phyloP scores from a whole-genome alignment of 2,113 vertebrate genomes.

The Hemichromis elongatus region DNA sequence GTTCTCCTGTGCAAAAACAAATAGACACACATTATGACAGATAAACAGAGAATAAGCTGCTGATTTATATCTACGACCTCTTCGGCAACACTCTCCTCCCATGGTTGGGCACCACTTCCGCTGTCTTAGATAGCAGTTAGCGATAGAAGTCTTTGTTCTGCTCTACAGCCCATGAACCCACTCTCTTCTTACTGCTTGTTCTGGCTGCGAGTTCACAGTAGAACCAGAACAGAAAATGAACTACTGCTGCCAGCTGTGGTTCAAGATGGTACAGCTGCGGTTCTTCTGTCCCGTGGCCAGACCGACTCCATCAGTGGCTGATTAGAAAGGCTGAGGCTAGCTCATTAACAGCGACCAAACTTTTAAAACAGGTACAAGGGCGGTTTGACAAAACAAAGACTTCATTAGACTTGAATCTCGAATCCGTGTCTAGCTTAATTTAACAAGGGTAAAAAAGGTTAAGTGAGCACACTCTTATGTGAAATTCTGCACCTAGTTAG shows the following conservation, averaged over 20 bases:
- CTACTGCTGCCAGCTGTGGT: neutral
- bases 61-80: neutral
- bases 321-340: neutral
- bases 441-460: neutral
- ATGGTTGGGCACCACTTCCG: neutral
- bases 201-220: neutral
- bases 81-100: neutral
- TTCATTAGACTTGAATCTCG: neutral
- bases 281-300: neutral
- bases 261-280: neutral
- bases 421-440: neutral
- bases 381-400: neutral
- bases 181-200: neutral
- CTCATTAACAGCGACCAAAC: neutral
- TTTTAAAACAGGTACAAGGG: neutral
- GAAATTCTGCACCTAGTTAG: neutral
- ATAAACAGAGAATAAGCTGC: neutral
- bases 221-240: neutral
- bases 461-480: neutral
- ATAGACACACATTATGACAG: neutral
- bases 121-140: neutral
- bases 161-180: neutral
- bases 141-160: neutral
- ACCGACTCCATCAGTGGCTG: neutral
- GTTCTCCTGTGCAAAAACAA: neutral